phyloP scores from a whole-genome alignment of 2,888 invertebrate genomes.

The Onchidella celtica region DNA sequence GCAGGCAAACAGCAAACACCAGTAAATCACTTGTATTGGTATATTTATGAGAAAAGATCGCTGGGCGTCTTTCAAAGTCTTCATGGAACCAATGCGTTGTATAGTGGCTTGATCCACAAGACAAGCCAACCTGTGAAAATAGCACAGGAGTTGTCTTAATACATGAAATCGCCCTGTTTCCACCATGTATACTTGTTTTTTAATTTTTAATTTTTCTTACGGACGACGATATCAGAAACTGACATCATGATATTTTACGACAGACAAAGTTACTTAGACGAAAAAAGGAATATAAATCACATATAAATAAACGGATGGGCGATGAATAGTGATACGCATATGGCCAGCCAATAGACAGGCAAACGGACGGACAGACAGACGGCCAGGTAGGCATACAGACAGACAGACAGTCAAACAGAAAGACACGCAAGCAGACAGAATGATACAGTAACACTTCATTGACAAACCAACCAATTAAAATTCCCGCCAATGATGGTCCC shows the following conservation, averaged over 20 bases:
- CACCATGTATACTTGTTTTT: no score
- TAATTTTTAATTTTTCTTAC: no score
- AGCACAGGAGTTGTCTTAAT: no score
- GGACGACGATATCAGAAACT: no score
- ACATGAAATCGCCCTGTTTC: no score
- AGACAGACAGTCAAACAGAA: no score
- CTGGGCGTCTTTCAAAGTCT: conserved; percentile 55
- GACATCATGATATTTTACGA: no score
- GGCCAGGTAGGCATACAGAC: no score
- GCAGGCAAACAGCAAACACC: neutral
- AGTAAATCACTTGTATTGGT: neutral
- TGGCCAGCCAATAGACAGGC: neutral
- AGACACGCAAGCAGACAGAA: no score
- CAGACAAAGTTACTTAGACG: neutral
- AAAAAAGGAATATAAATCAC: neutral
- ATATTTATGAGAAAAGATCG: conserved; percentile 47
- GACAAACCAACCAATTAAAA: no score
- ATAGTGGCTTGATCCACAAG: conserved; percentile 64
- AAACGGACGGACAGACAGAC: no score
- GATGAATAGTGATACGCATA: neutral
- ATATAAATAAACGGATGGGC: neutral
- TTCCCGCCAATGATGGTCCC: conserved; percentile 55
- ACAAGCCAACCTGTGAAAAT: conserved; percentile 54
- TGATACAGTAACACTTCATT: neutral
- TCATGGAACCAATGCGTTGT: conserved; percentile 61